Base-by-base conservation (phyloP, 2,888 invertebrate species). In the Ischnus inquisitorius region DNA sequence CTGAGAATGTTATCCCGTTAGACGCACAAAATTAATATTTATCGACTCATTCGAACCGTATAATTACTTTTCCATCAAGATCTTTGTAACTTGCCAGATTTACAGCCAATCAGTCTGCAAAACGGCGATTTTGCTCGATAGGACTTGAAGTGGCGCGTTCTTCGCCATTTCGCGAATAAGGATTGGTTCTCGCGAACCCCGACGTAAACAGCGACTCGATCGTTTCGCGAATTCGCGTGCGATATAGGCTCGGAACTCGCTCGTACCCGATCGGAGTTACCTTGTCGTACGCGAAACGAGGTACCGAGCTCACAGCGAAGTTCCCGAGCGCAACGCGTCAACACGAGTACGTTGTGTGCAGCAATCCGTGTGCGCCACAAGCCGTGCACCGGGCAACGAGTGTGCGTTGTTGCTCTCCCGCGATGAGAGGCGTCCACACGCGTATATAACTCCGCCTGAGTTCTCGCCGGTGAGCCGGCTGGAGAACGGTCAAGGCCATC, bases 401-500 rank as follows among this genome's bases (percentile, higher is more conserved):
- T 43, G 57, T 57, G 54, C 16, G 71, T 71, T 14, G 19, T 25
- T 54, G 74, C 71, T 74, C 78, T 74, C 71, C 16, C 39, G 69
- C 14, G 65, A 82, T 78, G 74, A 75, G 74, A 75, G 60, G 64
- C 54, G 57, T 75, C 46, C 65, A 72, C 28, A 43, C 25, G 28
- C 62, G 78, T 68, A 79, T 83, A 80, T 82, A 86, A 84, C 84
- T 87, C 65, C 34, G 60, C 83, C 72, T 65, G 75, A 60, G 76
- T 71, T 76, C 78, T 85, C 64, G 75, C 68, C 74, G 67, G 65
- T 64, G 74, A 83, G 84, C 67, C 64, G 79, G 74, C 78, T 85
- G 85, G 87, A 88, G 89, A 90, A 87, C 90, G 89, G 89, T 90
- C 89, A 90, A 90, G 89, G 89, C 89, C 89, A 90, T 65, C 71